Evolutionary conservation across 2,797 vertebrate genomes (phyloP).

Genomic region (Sus cebifrons): DNA sequence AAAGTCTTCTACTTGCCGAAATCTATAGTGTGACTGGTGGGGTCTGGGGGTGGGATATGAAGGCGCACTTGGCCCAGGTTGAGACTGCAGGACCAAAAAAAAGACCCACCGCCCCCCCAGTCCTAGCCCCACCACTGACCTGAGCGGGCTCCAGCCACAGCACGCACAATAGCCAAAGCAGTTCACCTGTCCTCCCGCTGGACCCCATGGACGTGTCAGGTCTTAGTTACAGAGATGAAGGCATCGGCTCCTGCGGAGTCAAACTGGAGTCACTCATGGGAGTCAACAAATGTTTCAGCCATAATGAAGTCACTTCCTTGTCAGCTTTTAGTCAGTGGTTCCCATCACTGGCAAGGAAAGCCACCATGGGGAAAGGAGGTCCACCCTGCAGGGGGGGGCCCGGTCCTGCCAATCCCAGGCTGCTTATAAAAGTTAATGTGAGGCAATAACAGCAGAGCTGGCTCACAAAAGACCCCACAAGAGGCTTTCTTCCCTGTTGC

Average conservation of each 20-base stretch:
- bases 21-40: slow-evolving; percentile 37
- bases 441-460: neutral
- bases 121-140: neutral
- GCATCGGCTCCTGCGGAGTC: too few relatives aligned
- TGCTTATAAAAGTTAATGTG: neutral
- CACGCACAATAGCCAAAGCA: fast-evolving
- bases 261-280: neutral
- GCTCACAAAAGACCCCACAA: neutral
- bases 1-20: slow-evolving; percentile 40
- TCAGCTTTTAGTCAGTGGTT: neutral
- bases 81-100: neutral
- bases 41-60: fast-evolving
- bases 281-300: neutral
- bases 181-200: neutral
- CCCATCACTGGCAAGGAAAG: neutral
- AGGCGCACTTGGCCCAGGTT: neutral
- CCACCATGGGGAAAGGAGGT: neutral
- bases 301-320: neutral
- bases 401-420: too few relatives aligned
- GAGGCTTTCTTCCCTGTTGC: neutral
- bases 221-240: neutral
- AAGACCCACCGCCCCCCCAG: fast-evolving
- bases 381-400: too few relatives aligned
- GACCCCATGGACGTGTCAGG: too few relatives aligned
- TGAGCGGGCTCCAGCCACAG: neutral